A percentile compares a stretch with the other conserved stretches of the same genome.
Conservation (phyloP, 1,140 invertebrate genomes). For the Apis mellifera region DNA sequence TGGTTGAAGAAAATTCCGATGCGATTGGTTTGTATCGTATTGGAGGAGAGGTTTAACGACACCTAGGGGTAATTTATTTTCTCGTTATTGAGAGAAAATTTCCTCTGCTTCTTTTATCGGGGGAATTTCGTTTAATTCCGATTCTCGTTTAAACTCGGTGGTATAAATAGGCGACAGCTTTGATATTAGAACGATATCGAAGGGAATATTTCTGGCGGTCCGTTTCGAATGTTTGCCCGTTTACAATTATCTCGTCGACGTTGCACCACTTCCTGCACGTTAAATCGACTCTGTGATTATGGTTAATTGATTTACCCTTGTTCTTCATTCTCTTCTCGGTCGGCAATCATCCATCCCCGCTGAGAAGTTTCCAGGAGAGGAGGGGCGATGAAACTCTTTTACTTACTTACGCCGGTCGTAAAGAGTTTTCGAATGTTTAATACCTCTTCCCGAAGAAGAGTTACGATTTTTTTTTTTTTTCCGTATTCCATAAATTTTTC, state of each 20-base stretch:
- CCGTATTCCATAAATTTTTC: not conserved
- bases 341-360: not conserved
- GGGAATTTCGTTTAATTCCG: too few relatives aligned
- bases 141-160: too few relatives aligned
- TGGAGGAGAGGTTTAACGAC: too few relatives aligned
- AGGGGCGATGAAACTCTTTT: not conserved
- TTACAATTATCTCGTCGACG: not conserved
- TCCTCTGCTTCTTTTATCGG: too few relatives aligned
- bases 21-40: too few relatives aligned
- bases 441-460: not conserved
- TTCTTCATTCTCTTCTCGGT: not conserved
- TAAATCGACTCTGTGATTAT: not conserved
- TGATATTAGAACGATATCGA: too few relatives aligned
- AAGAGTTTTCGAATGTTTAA: not conserved
- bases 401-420: too few relatives aligned
- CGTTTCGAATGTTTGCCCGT: not conserved
- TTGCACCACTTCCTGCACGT: not conserved
- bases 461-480: not conserved
- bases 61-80: too few relatives aligned
- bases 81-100: too few relatives aligned
- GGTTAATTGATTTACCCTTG: constrained; percentile 5
- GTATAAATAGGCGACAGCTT: too few relatives aligned
- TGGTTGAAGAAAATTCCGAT: too few relatives aligned
- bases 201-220: not conserved
- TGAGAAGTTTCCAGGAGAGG: not conserved